Percentiles rank a stretch among this genome's conserved stretches.
Conservation (phyloP, 2,888 invertebrate genomes). For the Drosophila atroscutellata region DNA sequence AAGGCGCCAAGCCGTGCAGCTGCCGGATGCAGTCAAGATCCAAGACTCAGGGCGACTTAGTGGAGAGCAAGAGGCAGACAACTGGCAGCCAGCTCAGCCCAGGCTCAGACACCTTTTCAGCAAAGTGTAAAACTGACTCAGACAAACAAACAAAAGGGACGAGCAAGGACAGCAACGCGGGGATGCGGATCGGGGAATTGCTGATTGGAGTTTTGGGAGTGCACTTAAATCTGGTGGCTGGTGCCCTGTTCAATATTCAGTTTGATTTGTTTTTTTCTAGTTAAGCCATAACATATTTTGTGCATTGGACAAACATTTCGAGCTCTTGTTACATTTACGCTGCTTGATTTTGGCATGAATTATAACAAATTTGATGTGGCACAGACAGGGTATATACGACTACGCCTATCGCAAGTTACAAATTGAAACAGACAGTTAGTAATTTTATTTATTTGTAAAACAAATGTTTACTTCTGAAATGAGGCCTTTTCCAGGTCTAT, state of each 20-base stretch:
- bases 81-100: constrained; percentile 7
- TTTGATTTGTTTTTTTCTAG: constrained; percentile 23
- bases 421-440: not conserved
- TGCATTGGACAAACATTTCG: constrained; percentile 30
- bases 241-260: constrained; percentile 2
- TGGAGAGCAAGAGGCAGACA: not conserved
- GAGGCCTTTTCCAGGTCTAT: not conserved
- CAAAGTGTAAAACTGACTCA: constrained; percentile 8
- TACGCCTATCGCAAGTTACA: not conserved
- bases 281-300: constrained; percentile 42
- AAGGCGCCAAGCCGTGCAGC: constrained; percentile 59
- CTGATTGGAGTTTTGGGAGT: constrained; percentile 43
- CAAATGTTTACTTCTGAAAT: not conserved
- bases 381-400: constrained; percentile 1
- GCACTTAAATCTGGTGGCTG: constrained; percentile 37
- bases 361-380: constrained; percentile 39
- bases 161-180: not conserved
- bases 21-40: constrained; percentile 38
- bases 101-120: constrained; percentile 26
- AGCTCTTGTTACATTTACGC: constrained; percentile 45
- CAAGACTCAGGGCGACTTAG: constrained; percentile 10
- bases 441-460: not conserved
- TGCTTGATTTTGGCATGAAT: constrained; percentile 51
- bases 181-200: not conserved
- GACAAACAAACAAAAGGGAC: constrained; percentile 18